Percentiles rank a stretch among this genome's conserved stretches.
Evolutionary conservation across 2,113 vertebrate genomes (phyloP).

Genomic region (rabbit (Oryctolagus cuniculus)): mOryCun1.1 NC_091432.1:4052001-4052500

Average conservation of each 20-base stretch:
- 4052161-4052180: conserved; percentile 99
- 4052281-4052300: conserved; percentile 98
- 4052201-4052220: conserved; percentile 96
- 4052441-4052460: background rate
- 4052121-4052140: conserved; percentile 94
- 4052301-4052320: conserved; percentile 99
- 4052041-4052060: background rate
- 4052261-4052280: conserved; percentile 98
- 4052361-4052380: conserved; percentile 44
- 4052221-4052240: conserved; percentile 95
- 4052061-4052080: background rate
- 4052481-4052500: background rate
- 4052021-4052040: background rate
- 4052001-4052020: background rate
- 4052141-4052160: conserved; percentile 99
- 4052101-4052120: conserved; percentile 73
- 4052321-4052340: conserved; percentile 54
- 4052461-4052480: conserved; percentile 4
- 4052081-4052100: background rate
- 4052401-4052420: background rate
- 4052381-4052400: conserved; percentile 47
- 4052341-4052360: conserved; percentile 51
- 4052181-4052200: conserved; percentile 97
- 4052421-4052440: background rate
- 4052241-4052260: conserved; percentile 96